phyloP scores from a whole-genome alignment of 2,113 vertebrate species.

The Sinocyclocheilus anophthalmus region DNA sequence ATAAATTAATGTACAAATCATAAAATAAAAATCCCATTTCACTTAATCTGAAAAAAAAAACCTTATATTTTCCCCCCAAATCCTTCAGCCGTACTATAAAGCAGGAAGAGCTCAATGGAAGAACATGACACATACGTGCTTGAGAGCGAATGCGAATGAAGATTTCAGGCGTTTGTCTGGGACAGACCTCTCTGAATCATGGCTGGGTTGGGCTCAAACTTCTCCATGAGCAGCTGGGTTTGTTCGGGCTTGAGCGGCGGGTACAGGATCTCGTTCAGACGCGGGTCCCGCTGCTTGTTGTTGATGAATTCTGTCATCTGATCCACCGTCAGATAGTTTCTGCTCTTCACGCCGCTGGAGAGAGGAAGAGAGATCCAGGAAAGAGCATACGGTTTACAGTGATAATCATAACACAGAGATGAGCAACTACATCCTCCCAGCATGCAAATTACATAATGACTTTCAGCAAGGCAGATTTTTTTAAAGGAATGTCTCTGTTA shows the following conservation, averaged over 20 bases:
- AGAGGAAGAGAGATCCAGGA: background rate
- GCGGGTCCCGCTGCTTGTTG: conserved; percentile 90
- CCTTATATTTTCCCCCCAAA: no score
- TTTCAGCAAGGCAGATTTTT: background rate
- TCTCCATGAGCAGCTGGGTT: conserved; percentile 88
- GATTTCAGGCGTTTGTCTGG: no score
- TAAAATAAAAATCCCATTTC: no score
- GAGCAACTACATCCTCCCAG: background rate
- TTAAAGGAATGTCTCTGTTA: background rate
- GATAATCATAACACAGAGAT: background rate
- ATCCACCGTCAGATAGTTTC: conserved; percentile 83
- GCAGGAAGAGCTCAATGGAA: no score
- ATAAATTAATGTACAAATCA: no score
- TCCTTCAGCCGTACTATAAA: no score
- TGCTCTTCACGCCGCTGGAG: conserved; percentile 84
- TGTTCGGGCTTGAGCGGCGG: conserved; percentile 92
- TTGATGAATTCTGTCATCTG: conserved; percentile 98
- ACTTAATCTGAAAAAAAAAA: no score
- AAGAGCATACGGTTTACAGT: no score
- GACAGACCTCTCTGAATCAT: conserved; percentile 85
- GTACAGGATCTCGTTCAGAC: conserved; percentile 96
- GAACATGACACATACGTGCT: no score
- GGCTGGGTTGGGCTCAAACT: conserved; percentile 84
- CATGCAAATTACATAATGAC: background rate
- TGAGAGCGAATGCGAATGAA: no score